Evolutionary conservation across 2,113 vertebrate genomes (phyloP), one percentile per base, ranked within the genome.

Genomic region (Melanerpes formicivorus): DNA sequence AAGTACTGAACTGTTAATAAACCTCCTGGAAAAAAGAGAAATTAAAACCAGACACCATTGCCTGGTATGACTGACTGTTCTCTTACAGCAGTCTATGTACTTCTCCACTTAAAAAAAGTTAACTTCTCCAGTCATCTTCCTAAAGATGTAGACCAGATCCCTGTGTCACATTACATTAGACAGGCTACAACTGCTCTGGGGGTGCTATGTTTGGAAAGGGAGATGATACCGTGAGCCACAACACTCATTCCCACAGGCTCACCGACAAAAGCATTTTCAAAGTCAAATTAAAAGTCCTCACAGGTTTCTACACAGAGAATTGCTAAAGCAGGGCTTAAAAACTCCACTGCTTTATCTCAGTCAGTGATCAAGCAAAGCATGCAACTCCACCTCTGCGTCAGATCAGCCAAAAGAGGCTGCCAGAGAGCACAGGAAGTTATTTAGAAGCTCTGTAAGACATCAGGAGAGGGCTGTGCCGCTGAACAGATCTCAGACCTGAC

Each of bases 311-410:
- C 80, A 58, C 25, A 65, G 70, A 90, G 65, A 87, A 89, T 84
- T 96, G 84, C 64, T 54, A 87, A 96, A 93, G 84, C 81, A 83
- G 73, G 23, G 55, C 85, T 91, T 91, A 87, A 83, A 93, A 94
- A 40, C 23, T 65, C 87, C 58, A 72, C 82, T 72, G 90, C 58
- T 92, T 93, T 92, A 94, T 94, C 90, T 93, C 87, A 78, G 69
- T 17, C 76, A 90, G 65, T n/a, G 48, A 93, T 88, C 84, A 78
- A 94, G 72, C 18, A 50, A 87, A 91, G 91, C 40, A 2, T 89
- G 87, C 67, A 92, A 63, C 79, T 78, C 84, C 84, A 93, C 65
- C 72, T 96, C 75, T 75, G 73, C 67, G 77, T 71, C 87, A 65
- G 25, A 90, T 23, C 79, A 85, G 94, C 91, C 94, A 96, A 78